phyloP scores from a whole-genome alignment of 1,140 invertebrate genomes.

The Agrypnia vestita region DNA sequence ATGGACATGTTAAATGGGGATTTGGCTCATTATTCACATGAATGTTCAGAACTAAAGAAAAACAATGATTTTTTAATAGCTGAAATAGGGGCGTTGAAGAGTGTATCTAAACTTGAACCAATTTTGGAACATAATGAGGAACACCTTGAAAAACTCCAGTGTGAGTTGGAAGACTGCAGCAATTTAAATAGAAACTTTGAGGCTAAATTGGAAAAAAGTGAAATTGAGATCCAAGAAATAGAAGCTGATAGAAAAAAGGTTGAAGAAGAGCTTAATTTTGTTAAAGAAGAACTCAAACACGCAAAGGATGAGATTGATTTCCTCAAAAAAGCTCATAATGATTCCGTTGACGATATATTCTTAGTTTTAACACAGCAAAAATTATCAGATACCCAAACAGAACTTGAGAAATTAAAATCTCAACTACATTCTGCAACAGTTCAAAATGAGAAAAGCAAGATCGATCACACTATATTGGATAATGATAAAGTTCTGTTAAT shows the following conservation, averaged over 20 bases:
- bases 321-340: conserved; percentile 63
- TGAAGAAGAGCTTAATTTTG: conserved; percentile 66
- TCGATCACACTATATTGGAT: conserved; percentile 69
- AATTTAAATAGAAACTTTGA: conserved; percentile 71
- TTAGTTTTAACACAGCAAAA: conserved; percentile 64
- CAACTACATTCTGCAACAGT: conserved; percentile 64
- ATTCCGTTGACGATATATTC: conserved; percentile 53
- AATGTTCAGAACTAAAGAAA: conserved; percentile 78
- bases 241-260: conserved; percentile 68
- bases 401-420: conserved; percentile 68
- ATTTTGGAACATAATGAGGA: conserved; percentile 81
- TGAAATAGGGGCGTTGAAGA: conserved; percentile 76
- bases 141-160: conserved; percentile 75
- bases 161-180: conserved; percentile 74
- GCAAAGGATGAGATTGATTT: conserved; percentile 69
- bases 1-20: conserved; percentile 75
- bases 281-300: conserved; percentile 70
- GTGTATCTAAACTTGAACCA: conserved; percentile 76
- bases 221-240: conserved; percentile 66
- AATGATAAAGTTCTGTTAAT: conserved; percentile 70
- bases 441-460: conserved; percentile 69
- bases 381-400: conserved; percentile 64
- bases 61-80: conserved; percentile 79
- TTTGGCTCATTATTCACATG: conserved; percentile 75
- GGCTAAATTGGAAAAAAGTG: conserved; percentile 69